These are phyloP conservation scores for Strix uralensis DNA, from an alignment of 2,113 vertebrate species.

Conservation along the genomic window DNA sequence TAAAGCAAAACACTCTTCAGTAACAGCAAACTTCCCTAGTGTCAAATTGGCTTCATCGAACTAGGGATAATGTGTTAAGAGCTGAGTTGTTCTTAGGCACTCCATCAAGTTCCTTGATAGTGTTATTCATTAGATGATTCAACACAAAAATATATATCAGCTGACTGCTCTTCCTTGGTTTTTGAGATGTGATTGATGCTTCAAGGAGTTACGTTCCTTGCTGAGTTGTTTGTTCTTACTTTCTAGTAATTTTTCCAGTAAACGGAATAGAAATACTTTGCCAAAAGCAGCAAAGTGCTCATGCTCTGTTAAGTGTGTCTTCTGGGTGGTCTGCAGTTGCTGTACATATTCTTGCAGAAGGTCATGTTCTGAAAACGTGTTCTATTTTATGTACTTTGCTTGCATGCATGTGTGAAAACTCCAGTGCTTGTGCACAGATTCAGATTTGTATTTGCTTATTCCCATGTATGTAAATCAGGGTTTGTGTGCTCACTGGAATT, in stretches of 20 bases:
- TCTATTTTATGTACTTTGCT: conserved; percentile 35
- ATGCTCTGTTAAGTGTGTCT: conserved; percentile 21
- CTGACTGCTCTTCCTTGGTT: neutral
- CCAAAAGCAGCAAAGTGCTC: conserved; percentile 25
- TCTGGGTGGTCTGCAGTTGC: conserved; percentile 37
- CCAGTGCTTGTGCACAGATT: conserved; percentile 33
- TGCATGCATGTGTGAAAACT: conserved; percentile 51
- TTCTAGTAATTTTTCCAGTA: conserved; percentile 2
- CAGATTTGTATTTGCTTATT: neutral
- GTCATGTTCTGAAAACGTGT: conserved; percentile 15
- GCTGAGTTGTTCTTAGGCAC: neutral
- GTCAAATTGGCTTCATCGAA: neutral
- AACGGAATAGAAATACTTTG: conserved; percentile 4
- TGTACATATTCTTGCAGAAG: conserved; percentile 56
- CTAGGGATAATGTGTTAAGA: neutral
- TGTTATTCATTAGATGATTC: neutral
- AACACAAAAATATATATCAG: neutral
- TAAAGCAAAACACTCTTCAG: neutral
- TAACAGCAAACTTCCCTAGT: neutral
- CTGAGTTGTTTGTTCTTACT: conserved; percentile 12
- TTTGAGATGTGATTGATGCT: conserved; percentile 14
- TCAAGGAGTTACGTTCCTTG: conserved; percentile 16
- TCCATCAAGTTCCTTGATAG: neutral
- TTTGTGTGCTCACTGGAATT: conserved; percentile 55
- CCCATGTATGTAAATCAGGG: neutral